Percentiles rank a stretch among this genome's conserved stretches.
phyloP scores from a whole-genome alignment of 2,797 vertebrate species.

The Discoglossus pictus region DNA sequence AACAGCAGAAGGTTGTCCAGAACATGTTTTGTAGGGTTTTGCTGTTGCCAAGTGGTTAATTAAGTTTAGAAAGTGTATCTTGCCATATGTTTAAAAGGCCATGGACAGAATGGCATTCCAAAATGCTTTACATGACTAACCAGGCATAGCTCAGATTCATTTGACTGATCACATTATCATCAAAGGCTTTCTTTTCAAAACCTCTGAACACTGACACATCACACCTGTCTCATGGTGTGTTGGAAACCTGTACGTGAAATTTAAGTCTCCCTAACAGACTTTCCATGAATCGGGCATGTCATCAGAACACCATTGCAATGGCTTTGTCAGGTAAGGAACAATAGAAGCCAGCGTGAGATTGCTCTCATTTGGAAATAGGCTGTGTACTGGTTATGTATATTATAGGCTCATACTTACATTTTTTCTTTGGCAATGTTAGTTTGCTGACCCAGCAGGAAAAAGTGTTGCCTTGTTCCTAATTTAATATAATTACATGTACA shows the following conservation, averaged over 20 bases:
- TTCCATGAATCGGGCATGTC: conserved; percentile 29
- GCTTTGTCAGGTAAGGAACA: conserved; percentile 10
- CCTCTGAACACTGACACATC: conserved; percentile 24
- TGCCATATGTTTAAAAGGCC: conserved; percentile 28
- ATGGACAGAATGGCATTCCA: conserved; percentile 31
- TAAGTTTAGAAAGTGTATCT: conserved; percentile 29
- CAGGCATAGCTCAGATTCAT: conserved; percentile 42
- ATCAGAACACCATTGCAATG: conserved; percentile 1
- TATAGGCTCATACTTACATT: no score
- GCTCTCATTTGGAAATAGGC: background rate
- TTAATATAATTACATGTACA: no score
- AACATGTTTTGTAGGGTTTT: conserved; percentile 2
- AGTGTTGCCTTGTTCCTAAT: no score
- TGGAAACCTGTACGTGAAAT: conserved; percentile 35
- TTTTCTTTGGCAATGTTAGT: no score
- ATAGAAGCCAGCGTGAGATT: background rate
- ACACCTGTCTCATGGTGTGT: conserved; percentile 36
- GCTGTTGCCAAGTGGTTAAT: conserved; percentile 40
- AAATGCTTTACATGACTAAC: conserved; percentile 40
- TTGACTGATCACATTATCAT: conserved; percentile 45
- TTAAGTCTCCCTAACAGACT: conserved; percentile 35
- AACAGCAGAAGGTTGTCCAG: conserved; percentile 16
- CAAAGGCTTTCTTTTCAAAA: conserved; percentile 37
- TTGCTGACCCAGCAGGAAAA: no score
- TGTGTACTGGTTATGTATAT: no score